A percentile compares a stretch with the other conserved stretches of the same genome.
Evolutionary conservation across 2,113 vertebrate genomes (phyloP).

Genomic region (Hucho hucho): DNA sequence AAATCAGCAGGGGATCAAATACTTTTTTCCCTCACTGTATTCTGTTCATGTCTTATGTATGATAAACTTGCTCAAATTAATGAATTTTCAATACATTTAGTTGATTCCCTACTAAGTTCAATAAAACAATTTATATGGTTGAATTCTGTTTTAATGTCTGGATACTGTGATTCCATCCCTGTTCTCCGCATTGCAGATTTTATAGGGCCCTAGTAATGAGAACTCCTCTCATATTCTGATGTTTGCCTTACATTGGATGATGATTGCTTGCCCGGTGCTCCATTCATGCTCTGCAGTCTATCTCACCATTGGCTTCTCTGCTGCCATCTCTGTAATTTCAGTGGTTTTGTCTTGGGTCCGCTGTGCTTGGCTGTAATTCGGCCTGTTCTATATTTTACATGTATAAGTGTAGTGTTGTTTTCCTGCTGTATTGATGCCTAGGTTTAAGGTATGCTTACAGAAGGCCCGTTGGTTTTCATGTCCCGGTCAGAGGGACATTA

Average conservation of each 20-base stretch:
- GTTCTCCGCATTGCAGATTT: no score
- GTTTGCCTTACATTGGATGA: constrained; percentile 11
- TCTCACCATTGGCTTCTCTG: constrained; percentile 30
- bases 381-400: constrained; percentile 46
- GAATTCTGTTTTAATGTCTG: no score
- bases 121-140: no score
- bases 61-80: no score
- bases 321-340: constrained; percentile 34
- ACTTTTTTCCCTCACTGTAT: no score
- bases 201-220: no score
- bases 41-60: no score
- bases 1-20: no score
- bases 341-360: constrained; percentile 36
- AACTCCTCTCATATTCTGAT: constrained; percentile 4
- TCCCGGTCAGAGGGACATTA: not conserved
- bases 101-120: no score
- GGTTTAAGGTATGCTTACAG: constrained; percentile 17
- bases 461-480: constrained; percentile 36
- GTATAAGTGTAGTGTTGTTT: constrained; percentile 58
- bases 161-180: no score
- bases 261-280: constrained; percentile 17
- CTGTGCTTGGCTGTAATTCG: constrained; percentile 40
- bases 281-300: constrained; percentile 6
- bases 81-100: no score
- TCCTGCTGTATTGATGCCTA: constrained; percentile 44